Evolutionary conservation across 1,140 invertebrate genomes (phyloP).

Genomic region (Zaprionus ghesquierei): DNA sequence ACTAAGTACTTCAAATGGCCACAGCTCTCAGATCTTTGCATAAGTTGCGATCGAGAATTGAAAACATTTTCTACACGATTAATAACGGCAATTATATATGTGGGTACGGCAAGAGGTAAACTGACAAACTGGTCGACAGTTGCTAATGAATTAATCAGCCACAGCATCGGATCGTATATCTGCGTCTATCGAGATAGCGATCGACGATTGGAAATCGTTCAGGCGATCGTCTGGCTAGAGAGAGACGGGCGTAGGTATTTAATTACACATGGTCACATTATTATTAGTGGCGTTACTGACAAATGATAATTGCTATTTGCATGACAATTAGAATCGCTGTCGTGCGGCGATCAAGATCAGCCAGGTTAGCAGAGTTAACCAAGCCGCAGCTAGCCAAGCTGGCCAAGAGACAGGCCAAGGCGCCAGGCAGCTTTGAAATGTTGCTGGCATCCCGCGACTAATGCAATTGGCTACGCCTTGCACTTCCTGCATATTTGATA

Average conservation of each 20-base stretch:
- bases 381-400: constrained; percentile 2
- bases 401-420: constrained; percentile 20
- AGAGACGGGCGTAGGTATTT: constrained; percentile 52
- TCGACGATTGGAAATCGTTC: constrained; percentile 48
- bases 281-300: constrained; percentile 64
- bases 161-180: constrained; percentile 14
- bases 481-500: constrained; percentile 70
- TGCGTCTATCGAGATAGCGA: constrained; percentile 3
- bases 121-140: constrained; percentile 72
- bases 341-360: constrained; percentile 11
- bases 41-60: constrained; percentile 16
- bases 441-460: constrained; percentile 48
- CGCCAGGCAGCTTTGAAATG: constrained; percentile 70
- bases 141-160: constrained; percentile 73
- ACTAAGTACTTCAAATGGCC: constrained; percentile 56
- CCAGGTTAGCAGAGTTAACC: constrained; percentile 10
- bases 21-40: constrained; percentile 35
- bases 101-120: constrained; percentile 20
- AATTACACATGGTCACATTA: constrained; percentile 56
- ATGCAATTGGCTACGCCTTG: constrained; percentile 57
- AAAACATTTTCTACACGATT: constrained; percentile 64
- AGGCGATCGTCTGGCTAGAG: constrained; percentile 34
- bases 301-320: constrained; percentile 78
- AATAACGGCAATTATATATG: constrained; percentile 55
- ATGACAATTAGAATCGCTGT: constrained; percentile 69